phyloP scores from a whole-genome alignment of 2,113 vertebrate species.

The Corythoichthys intestinalis region DNA sequence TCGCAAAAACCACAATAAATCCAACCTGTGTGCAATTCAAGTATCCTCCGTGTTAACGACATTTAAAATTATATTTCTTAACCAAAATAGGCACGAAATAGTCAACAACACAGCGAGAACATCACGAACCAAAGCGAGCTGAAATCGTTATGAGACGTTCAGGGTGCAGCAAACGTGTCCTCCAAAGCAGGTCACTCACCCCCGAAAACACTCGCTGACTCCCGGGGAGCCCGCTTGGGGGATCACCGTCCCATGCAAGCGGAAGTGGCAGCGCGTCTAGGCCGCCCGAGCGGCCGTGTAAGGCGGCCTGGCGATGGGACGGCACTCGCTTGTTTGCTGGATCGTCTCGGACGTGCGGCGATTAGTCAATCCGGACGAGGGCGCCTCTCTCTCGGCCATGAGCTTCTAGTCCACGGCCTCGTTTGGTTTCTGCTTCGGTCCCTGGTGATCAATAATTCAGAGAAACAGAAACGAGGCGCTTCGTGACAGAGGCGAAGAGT shows the following conservation, averaged over 20 bases:
- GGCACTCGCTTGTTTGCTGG: neutral
- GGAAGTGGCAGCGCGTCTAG: constrained; percentile 10
- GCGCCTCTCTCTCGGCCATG: constrained; percentile 6
- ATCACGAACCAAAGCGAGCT: neutral
- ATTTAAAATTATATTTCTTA: neutral
- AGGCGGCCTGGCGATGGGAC: neutral
- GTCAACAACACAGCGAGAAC: neutral
- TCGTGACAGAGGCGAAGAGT: neutral
- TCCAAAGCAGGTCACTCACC: constrained; percentile 2
- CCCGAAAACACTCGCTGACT: neutral
- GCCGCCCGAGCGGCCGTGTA: constrained; percentile 15
- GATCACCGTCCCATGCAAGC: constrained; percentile 42
- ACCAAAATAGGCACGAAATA: neutral
- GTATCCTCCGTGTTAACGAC: neutral
- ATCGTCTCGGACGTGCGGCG: constrained; percentile 1
- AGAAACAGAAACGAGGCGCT: neutral
- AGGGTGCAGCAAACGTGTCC: neutral
- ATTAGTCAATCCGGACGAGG: neutral
- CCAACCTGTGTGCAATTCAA: constrained; percentile 9
- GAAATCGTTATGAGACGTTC: neutral
- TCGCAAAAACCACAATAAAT: constrained; percentile 26
- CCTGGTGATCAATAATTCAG: neutral
- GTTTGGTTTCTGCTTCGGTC: neutral
- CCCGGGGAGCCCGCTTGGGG: neutral
- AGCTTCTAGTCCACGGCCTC: constrained; percentile 43